Evolutionary conservation across 2,113 vertebrate species (phyloP), one percentile per base, ranked within the genome.

Genomic region (Eclectus roratus): DNA sequence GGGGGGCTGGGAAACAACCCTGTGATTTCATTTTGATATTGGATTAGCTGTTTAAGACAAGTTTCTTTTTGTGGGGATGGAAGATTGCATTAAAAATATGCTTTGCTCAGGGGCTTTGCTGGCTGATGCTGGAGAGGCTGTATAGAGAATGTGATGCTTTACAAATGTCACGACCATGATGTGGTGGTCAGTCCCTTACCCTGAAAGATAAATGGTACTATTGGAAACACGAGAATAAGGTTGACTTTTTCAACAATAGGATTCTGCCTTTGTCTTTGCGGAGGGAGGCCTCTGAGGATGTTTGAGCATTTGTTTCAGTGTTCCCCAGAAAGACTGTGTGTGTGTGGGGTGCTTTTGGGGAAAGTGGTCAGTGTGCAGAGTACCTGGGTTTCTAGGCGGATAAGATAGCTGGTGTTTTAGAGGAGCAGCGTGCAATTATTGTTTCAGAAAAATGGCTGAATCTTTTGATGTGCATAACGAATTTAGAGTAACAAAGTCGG

Each of bases 181-280:
- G 95, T 74, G 91, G 90, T 89, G 97, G 97, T 97, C 97, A 97
- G 96, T 96, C 94, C 93, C 97, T 97, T 94, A 94, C 94, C 89
- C 96, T 73, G 97, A 96, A 93, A 98, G 97, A 98, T 96, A 97
- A 98, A 98, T 97, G 94, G 96, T 97, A 97, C 96, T 98, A 64
- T 97, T 98, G 96, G 98, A 98, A 97, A 97, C 95, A 94, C 20
- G 89, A 97, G 98, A 98, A 98, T 97, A 98, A 98, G 97, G 96
- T 97, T 98, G 97, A 98, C 97, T 98, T 97, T 97, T 96, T 94
- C 96, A 97, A 98, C 98, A 98, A 98, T 98, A 97, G 98, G 92
- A 97, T 98, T 97, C 96, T 97, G 97, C 96, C 97, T 98, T 98
- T 98, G 98, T 98, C 97, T 98, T 98, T 98, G 80, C 79, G 17